These are phyloP conservation scores for Thalassophryne amazonica DNA, from an alignment of 2,797 vertebrate genomes.

Conservation along the genomic window DNA sequence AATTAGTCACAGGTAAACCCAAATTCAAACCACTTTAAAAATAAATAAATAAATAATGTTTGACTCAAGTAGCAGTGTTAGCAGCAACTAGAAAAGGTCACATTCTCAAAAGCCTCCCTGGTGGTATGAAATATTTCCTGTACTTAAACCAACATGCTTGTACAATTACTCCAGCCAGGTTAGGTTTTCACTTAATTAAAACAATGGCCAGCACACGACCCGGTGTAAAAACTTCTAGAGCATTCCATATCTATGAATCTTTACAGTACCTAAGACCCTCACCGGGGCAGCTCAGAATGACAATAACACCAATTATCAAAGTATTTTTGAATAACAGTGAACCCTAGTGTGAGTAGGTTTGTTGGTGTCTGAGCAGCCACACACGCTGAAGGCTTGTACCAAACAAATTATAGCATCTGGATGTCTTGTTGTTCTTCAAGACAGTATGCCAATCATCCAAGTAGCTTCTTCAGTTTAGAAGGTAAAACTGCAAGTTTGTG, in stretches of 20 bases:
- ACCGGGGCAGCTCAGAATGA: conserved; percentile 29
- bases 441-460: too few relatives aligned
- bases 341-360: too few relatives aligned
- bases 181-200: conserved; percentile 57
- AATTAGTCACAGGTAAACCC: not conserved
- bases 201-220: conserved; percentile 33
- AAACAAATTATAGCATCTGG: too few relatives aligned
- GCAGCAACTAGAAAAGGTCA: conserved; percentile 30
- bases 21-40: conserved; percentile 16
- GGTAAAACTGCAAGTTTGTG: not conserved
- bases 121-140: conserved; percentile 50
- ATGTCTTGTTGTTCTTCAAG: too few relatives aligned
- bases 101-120: conserved; percentile 34
- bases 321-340: too few relatives aligned
- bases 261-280: conserved; percentile 25
- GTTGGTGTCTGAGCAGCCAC: too few relatives aligned
- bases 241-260: conserved; percentile 42
- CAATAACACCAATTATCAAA: conserved; percentile 57
- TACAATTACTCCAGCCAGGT: conserved; percentile 38
- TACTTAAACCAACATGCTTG: conserved; percentile 27
- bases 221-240: conserved; percentile 53
- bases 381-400: too few relatives aligned
- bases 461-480: not conserved
- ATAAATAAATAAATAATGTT: conserved; percentile 30
- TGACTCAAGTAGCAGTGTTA: conserved; percentile 9